Evolutionary conservation across 64 coral and sea anemone species (phyloP).

Genomic region (Stichodactyla helianthus): DNA sequence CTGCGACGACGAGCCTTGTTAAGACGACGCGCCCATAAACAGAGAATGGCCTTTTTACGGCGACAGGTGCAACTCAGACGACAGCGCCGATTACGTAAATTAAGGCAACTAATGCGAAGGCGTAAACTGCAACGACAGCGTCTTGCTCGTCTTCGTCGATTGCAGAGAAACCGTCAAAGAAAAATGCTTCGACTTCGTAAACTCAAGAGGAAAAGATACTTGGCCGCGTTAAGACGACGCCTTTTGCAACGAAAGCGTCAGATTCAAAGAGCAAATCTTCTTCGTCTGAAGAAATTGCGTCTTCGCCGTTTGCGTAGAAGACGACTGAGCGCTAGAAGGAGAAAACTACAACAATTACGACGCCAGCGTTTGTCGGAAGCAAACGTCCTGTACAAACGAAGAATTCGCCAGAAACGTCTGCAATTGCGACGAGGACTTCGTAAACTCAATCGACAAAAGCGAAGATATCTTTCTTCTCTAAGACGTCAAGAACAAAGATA

Average conservation of each 20-base stretch:
- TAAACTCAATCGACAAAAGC: background rate
- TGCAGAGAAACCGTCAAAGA: background rate
- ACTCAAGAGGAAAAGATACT: background rate
- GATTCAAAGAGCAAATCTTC: background rate
- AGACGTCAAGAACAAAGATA: background rate
- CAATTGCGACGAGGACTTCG: background rate
- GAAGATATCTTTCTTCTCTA: background rate
- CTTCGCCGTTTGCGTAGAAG: background rate
- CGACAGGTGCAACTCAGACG: background rate
- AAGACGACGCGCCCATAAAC: background rate
- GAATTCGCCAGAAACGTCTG: background rate
- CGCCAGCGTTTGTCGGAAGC: background rate
- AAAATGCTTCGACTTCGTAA: background rate
- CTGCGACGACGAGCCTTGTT: background rate
- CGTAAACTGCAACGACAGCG: background rate
- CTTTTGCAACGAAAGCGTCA: background rate
- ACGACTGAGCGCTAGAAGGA: background rate
- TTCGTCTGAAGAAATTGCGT: background rate
- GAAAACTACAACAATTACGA: background rate
- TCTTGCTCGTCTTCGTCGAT: background rate
- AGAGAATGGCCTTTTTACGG: background rate
- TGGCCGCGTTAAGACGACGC: background rate
- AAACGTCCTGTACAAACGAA: background rate
- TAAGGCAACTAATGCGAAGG: background rate
- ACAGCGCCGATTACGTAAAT: background rate